Evolutionary conservation across 2,888 invertebrate genomes (phyloP), one percentile per base, ranked within the genome.

Genomic region (Bellardia pandia): DNA sequence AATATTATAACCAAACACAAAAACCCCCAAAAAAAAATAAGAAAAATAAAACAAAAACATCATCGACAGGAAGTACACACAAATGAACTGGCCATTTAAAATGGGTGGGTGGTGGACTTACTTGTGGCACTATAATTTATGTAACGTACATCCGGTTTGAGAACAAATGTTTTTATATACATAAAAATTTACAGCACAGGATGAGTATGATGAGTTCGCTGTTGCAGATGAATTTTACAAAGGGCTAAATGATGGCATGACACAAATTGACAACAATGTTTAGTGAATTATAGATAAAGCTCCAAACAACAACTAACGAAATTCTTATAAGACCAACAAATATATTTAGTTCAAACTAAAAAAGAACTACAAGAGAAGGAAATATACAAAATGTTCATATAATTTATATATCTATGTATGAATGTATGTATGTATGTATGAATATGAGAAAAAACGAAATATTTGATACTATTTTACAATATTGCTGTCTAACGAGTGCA

Each of bases 221-320:
- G n/a, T n/a, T n/a, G n/a, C n/a, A 8, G 16, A 51, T 68, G 40
- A 68, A 11, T 78, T 60, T 16, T 48, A 45, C 30, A 42, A 77
- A 68, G 40, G 9, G 37, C 37, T 37, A 23, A 68, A 56, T 82
- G 69, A 37, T 64, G 74, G 14, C 74, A 62, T 60, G 69, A 81
- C 45, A 75, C 68, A 82, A 82, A 74, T 75, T 82, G 78, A 78
- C 71, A 69, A 75, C 78, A 79, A 79, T 78, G 74, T 82, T 82
- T 69, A 68, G 81, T 51, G 66, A 45, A 74, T 82, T 56, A 68
- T 62, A 42, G 77, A 78, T 48, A 75, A 79, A 37, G 16, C 40
- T 75, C 69, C 23, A 58, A 13, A 33, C n/a, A 23, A 6, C 11
- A 58, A 23, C 23, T 51, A 60, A 48, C 45, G 30, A 30, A 53